Evolutionary conservation across 2,888 invertebrate genomes (phyloP).

Genomic region (Coelopa pilipes): DNA sequence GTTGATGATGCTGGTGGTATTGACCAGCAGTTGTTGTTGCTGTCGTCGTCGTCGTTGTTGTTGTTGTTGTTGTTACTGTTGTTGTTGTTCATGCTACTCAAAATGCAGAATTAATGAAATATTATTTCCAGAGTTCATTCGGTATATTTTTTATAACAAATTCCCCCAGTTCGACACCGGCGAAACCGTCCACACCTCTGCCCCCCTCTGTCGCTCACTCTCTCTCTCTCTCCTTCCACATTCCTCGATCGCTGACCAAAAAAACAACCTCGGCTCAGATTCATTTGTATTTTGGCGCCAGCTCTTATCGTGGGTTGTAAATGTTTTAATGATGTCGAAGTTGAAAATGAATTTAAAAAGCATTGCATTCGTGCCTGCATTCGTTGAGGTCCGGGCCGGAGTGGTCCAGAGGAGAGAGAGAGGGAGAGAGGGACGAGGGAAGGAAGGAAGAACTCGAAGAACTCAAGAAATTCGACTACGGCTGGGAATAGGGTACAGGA

Average conservation of each 20-base stretch:
- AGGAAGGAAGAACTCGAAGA: no score
- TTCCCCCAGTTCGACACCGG: neutral
- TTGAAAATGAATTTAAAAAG: conserved; percentile 25
- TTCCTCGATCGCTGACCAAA: neutral
- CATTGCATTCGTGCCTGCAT: no score
- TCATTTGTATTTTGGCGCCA: conserved; percentile 46
- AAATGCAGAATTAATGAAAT: conserved; percentile 30
- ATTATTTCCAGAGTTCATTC: conserved; percentile 28
- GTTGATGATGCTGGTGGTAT: neutral
- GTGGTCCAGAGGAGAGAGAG: no score
- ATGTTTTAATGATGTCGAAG: conserved; percentile 43
- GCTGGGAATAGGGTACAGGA: no score
- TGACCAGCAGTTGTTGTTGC: no score
- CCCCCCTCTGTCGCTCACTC: neutral
- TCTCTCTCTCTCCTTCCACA: conserved; percentile 6
- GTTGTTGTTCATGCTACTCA: no score
- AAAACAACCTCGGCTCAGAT: conserved; percentile 8
- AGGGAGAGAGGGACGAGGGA: no score
- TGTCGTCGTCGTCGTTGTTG: no score
- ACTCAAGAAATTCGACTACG: no score
- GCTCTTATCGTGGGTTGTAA: conserved; percentile 43
- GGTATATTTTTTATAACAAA: neutral
- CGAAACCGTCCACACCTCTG: no score
- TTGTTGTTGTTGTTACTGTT: no score
- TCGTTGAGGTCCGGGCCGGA: no score